A percentile compares a stretch with the other conserved stretches of the same genome.
phyloP scores from a whole-genome alignment of 2,888 invertebrate species.

The Drosophila imparisetae region DNA sequence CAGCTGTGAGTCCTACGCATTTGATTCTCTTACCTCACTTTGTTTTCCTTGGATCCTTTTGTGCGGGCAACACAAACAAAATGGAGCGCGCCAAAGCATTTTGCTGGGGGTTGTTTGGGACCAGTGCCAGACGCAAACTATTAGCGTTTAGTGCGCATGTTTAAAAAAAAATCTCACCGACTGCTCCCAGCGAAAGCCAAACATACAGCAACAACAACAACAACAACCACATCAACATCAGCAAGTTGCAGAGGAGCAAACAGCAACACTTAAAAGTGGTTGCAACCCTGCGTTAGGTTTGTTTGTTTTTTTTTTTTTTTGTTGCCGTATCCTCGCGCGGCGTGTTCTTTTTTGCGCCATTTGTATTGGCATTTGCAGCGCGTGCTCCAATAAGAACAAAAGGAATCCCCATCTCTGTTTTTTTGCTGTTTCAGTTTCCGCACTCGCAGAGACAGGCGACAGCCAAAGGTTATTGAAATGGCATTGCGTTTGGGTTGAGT shows the following conservation, averaged over 20 bases:
- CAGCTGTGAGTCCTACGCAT: slow-evolving; percentile 26
- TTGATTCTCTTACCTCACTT: background rate
- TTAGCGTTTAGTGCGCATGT: slow-evolving; percentile 81
- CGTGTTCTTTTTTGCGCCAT: slow-evolving; percentile 77
- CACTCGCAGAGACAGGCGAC: slow-evolving; percentile 37
- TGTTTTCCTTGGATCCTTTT: background rate
- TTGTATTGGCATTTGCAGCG: slow-evolving; percentile 80
- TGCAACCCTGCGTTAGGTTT: slow-evolving; percentile 72
- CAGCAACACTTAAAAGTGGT: slow-evolving; percentile 79
- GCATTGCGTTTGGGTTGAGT: slow-evolving; percentile 50
- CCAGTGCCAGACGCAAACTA: slow-evolving; percentile 65
- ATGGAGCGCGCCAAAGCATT: slow-evolving; percentile 64
- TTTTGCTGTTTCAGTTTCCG: slow-evolving; percentile 39
- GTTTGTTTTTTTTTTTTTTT: slow-evolving; percentile 20
- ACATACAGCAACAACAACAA: slow-evolving; percentile 32
- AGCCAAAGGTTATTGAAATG: slow-evolving; percentile 71
- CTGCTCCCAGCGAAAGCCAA: slow-evolving; percentile 48
- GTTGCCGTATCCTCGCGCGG: slow-evolving; percentile 17
- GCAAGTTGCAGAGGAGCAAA: slow-evolving; percentile 52
- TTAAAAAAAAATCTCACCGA: slow-evolving; percentile 57
- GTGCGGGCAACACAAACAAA: slow-evolving; percentile 61
- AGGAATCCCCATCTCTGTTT: slow-evolving; percentile 56
- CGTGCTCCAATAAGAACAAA: slow-evolving; percentile 81
- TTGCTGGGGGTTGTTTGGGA: slow-evolving; percentile 56
- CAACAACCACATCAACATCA: slow-evolving; percentile 36